Evolutionary conservation across 2,888 invertebrate genomes (phyloP).

Genomic region (Choreutis nemorana): DNA sequence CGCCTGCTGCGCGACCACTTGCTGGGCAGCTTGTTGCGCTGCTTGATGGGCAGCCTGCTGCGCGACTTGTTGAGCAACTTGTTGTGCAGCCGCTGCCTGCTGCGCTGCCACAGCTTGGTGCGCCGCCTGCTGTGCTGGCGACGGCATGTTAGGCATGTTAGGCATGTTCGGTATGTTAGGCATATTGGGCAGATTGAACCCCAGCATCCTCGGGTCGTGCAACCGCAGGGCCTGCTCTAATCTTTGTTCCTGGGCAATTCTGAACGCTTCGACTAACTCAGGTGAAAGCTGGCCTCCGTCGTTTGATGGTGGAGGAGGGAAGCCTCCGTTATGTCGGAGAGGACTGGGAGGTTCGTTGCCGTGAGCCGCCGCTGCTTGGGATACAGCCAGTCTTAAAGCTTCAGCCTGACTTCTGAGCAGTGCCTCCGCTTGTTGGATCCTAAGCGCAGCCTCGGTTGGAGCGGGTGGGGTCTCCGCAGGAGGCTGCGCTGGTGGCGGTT

Average conservation of each 20-base stretch:
- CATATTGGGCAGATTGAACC: constrained; percentile 76
- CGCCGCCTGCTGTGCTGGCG: constrained; percentile 43
- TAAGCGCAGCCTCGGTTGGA: constrained; percentile 77
- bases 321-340: constrained; percentile 55
- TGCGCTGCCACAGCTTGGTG: constrained; percentile 24
- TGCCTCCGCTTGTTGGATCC: constrained; percentile 83
- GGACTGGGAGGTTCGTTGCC: constrained; percentile 47
- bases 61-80: constrained; percentile 15
- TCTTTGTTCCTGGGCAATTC: constrained; percentile 79
- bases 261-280: constrained; percentile 75
- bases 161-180: too few relatives aligned
- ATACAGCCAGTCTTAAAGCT: constrained; percentile 82
- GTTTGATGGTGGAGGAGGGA: constrained; percentile 41
- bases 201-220: constrained; percentile 82
- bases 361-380: constrained; percentile 70
- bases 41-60: constrained; percentile 22
- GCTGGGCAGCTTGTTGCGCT: constrained; percentile 20
- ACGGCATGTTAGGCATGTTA: constrained; percentile 51
- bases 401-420: constrained; percentile 86
- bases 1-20: constrained; percentile 21
- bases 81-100: constrained; percentile 21
- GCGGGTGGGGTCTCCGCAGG: constrained; percentile 81
- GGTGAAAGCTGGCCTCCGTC: constrained; percentile 70
- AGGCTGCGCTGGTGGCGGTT: constrained; percentile 69
- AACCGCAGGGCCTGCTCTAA: constrained; percentile 83